Evolutionary conservation across 2,888 invertebrate species (phyloP).

Genomic region (Periphyllus acericola): DNA sequence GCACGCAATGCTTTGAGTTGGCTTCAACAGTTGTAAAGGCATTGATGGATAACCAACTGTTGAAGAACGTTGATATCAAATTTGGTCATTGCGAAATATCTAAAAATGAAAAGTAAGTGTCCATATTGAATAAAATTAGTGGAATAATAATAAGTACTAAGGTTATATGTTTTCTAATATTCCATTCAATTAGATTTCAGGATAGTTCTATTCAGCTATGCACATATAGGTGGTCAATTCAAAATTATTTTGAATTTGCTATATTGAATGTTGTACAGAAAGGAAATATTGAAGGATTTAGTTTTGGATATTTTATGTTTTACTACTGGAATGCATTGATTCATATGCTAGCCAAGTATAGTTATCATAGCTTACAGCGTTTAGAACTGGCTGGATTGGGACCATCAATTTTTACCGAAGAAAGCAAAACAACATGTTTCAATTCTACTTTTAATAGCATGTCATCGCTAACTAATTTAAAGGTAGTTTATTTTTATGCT

Average conservation of each 20-base stretch:
- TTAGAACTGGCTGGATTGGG: conserved; percentile 49
- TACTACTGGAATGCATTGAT: conserved; percentile 55
- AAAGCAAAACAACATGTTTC: conserved; percentile 74
- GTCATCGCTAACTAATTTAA: conserved; percentile 72
- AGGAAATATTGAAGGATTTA: conserved; percentile 67
- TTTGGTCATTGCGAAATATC: conserved; percentile 8
- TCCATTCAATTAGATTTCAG: conserved; percentile 34
- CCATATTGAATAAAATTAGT: too few species aligned
- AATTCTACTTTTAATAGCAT: conserved; percentile 72
- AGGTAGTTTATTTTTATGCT: conserved; percentile 66
- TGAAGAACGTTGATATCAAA: conserved; percentile 45
- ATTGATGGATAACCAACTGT: conserved; percentile 51
- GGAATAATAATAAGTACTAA: neutral
- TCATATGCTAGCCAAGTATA: conserved; percentile 46
- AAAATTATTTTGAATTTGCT: conserved; percentile 39
- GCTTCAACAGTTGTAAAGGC: conserved; percentile 41
- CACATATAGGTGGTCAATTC: conserved; percentile 10
- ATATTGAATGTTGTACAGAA: conserved; percentile 46
- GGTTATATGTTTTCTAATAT: neutral
- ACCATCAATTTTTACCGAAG: conserved; percentile 73
- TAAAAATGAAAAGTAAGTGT: conserved; percentile 34
- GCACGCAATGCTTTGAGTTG: conserved; percentile 64
- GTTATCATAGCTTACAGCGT: conserved; percentile 46
- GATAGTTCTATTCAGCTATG: neutral
- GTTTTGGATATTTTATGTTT: conserved; percentile 69